These are phyloP conservation scores for Dinomys branickii DNA, from an alignment of 2,113 vertebrate species.

Conservation along the genomic window DNA sequence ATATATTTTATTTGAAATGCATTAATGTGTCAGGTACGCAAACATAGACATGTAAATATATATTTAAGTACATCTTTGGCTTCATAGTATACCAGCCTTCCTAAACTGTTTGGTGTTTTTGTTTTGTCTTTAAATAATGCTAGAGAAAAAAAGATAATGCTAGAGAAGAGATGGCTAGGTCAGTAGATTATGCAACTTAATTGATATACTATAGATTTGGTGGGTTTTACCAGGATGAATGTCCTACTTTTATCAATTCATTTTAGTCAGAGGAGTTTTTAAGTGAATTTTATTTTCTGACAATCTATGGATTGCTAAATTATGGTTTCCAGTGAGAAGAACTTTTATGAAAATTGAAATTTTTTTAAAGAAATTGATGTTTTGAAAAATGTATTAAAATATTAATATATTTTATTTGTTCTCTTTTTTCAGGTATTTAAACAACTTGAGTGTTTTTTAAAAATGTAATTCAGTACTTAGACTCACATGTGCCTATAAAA, in stretches of 20 bases:
- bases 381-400: conserved; percentile 26
- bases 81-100: background rate
- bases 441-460: background rate
- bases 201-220: background rate
- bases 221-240: background rate
- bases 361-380: background rate
- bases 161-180: background rate
- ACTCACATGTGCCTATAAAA: background rate
- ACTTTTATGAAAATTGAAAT: background rate
- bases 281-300: background rate
- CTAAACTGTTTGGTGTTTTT: background rate
- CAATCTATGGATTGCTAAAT: background rate
- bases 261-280: background rate
- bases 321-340: background rate
- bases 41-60: background rate
- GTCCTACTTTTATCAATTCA: background rate
- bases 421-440: background rate
- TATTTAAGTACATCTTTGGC: background rate
- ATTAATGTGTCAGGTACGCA: background rate
- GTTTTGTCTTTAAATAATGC: background rate
- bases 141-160: background rate
- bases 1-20: conserved; percentile 23
- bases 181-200: background rate
- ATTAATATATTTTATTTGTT: background rate
- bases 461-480: background rate